Conservation (phyloP, 2,888 invertebrate species). For the Aporophyla nigra region DNA sequence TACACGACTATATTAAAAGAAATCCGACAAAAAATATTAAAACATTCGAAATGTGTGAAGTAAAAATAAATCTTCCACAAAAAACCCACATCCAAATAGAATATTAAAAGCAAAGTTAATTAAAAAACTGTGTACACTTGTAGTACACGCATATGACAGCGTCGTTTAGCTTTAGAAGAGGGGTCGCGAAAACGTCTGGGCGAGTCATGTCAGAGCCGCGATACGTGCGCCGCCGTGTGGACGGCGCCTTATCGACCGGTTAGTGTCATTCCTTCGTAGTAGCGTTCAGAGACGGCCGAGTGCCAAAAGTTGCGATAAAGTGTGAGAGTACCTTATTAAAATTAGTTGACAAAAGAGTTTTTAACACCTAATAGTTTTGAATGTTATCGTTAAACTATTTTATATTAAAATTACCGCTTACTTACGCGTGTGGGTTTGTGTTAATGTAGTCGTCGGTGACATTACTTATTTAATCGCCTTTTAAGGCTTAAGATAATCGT, state of each 20-base stretch:
- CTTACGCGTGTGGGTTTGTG: constrained; percentile 90
- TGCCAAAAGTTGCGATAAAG: constrained; percentile 66
- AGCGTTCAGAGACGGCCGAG: constrained; percentile 79
- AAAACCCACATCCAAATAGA: constrained; percentile 89
- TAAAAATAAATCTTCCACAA: constrained; percentile 80
- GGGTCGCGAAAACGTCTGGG: constrained; percentile 78
- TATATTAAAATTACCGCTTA: constrained; percentile 77
- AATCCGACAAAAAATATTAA: constrained; percentile 74
- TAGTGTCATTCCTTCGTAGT: constrained; percentile 70
- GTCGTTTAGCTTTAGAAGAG: constrained; percentile 75
- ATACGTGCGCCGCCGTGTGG: constrained; percentile 35
- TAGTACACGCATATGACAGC: constrained; percentile 75
- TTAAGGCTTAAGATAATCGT: constrained; percentile 68
- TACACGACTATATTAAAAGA: constrained; percentile 85
- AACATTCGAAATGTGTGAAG: constrained; percentile 76
- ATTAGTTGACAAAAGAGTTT: constrained; percentile 71
- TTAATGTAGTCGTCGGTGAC: constrained; percentile 84
- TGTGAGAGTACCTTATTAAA: constrained; percentile 68
- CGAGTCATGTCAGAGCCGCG: constrained; percentile 58
- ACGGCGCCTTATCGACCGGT: constrained; percentile 59
- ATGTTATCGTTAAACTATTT: constrained; percentile 71
- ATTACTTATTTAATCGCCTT: constrained; percentile 61
- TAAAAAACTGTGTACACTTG: constrained; percentile 77
- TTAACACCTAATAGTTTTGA: constrained; percentile 72
- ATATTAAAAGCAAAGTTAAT: constrained; percentile 84